Conservation (phyloP, 2,888 invertebrate species). For the Meloe dianella region DNA sequence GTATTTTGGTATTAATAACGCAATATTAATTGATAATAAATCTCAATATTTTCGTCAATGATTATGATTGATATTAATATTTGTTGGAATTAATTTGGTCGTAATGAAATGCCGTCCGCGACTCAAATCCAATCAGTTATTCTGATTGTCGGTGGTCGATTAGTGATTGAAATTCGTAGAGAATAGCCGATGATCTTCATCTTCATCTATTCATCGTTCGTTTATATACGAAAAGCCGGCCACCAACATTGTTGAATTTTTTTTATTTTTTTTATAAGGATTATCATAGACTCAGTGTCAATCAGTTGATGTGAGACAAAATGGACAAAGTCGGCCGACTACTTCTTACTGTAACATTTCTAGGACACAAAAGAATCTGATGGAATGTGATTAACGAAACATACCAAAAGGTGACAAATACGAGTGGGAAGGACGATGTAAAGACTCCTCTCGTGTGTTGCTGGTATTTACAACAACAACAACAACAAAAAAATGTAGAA, state of each 20-base stretch:
- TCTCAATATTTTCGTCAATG: not conserved
- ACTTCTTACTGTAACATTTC: not conserved
- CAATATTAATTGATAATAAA: not conserved
- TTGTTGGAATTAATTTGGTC: not conserved
- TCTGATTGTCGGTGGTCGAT: not conserved
- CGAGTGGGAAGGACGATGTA: not conserved
- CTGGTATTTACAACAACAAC: not conserved
- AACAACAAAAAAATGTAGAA: not conserved
- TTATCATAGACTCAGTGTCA: conserved; percentile 1
- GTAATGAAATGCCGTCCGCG: not conserved
- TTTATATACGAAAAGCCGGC: not conserved
- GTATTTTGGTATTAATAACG: not conserved
- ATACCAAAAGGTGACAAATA: conserved; percentile 10
- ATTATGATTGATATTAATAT: not conserved
- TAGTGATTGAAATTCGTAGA: not conserved
- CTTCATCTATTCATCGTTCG: too few species aligned
- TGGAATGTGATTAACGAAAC: conserved; percentile 7
- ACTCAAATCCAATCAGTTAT: not conserved
- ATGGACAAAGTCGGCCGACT: not conserved
- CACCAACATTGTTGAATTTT: not conserved
- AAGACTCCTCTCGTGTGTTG: not conserved
- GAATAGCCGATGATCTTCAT: not conserved
- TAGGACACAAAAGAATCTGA: not conserved
- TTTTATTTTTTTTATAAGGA: not conserved
- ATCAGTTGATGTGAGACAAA: conserved; percentile 1